A percentile compares a stretch with the other conserved stretches of the same genome.
Conservation (phyloP, 2,113 vertebrate species). For the Gymnobelideus leadbeateri region DNA sequence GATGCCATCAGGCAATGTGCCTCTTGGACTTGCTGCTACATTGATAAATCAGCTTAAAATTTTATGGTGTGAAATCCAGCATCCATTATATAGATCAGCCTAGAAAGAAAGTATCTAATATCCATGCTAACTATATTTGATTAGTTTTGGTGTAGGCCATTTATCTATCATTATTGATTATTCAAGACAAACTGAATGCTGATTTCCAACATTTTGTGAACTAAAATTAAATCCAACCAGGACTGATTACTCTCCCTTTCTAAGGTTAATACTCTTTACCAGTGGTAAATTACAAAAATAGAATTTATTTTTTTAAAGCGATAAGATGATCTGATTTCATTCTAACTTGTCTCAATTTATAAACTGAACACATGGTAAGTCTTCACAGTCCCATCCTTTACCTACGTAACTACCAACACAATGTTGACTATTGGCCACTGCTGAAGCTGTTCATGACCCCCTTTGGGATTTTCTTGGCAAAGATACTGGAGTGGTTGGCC, state of each 20-base stretch:
- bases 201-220: neutral
- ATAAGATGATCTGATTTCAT: neutral
- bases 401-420: neutral
- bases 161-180: neutral
- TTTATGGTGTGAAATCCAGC: neutral
- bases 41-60: neutral
- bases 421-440: neutral
- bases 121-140: neutral
- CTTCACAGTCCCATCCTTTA: neutral
- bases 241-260: neutral
- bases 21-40: conserved; percentile 18
- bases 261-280: neutral
- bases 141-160: neutral
- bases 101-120: neutral
- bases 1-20: conserved; percentile 10
- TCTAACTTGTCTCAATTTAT: neutral
- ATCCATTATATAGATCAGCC: neutral
- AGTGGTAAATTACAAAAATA: neutral
- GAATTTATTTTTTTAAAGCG: neutral
- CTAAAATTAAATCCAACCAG: neutral
- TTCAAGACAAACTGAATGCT: neutral
- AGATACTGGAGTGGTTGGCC: too few relatives aligned
- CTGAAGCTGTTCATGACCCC: neutral
- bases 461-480: too few relatives aligned
- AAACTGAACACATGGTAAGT: neutral